Evolutionary conservation across 2,113 vertebrate species (phyloP), one percentile per base, ranked within the genome.

Genomic region (Actinemys pallida): DNA sequence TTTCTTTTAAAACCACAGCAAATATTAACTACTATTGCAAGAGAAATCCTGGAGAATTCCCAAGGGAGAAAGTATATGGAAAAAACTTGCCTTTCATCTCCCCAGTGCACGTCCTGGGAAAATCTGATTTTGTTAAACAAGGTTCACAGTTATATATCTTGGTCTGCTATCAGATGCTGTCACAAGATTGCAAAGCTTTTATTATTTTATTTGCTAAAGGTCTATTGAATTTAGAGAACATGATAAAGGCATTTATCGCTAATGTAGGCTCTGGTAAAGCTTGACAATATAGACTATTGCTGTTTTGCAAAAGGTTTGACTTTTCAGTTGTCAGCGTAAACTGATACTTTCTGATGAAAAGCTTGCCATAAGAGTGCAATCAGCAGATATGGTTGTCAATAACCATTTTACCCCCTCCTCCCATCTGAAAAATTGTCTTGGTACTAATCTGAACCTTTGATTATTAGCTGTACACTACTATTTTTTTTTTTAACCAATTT

Each of bases 1-100:
- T 95, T 95, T 93, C 87, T 95, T 95, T 94, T 96, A 83, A 94
- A 95, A 94, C 92, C 96, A 94, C 95, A 97, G 94, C 94, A 97
- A 96, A 93, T 86, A 89, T 89, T 97, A 94, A 96, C 96, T 97
- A 92, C 86, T 94, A 3, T 49, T 91, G 86, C 76, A 47, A 88
- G 93, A 93, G 56, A 89, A 89, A 94, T 62, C 11, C 85, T 80
- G 69, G 65, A 11, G 87, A 84, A 95, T 95, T 96, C 95, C 96
- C 56, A 47, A 82, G 75, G 84, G 81, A 89, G 81, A 35, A 54
- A 88, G 53, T 81, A 39, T 81, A 27, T 54, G 79, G 87, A 17
- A 16, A 62, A 79, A 92, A 20, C 54, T 65, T 47, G 80, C 49
- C 0, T 86, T 84, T 87, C 81, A 65, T 89, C 76, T 93, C 90